A percentile compares a stretch with the other conserved stretches of the same genome.
These are phyloP conservation scores for Lagopus muta DNA, from an alignment of 2,113 vertebrate species.

Conservation along the genomic window DNA sequence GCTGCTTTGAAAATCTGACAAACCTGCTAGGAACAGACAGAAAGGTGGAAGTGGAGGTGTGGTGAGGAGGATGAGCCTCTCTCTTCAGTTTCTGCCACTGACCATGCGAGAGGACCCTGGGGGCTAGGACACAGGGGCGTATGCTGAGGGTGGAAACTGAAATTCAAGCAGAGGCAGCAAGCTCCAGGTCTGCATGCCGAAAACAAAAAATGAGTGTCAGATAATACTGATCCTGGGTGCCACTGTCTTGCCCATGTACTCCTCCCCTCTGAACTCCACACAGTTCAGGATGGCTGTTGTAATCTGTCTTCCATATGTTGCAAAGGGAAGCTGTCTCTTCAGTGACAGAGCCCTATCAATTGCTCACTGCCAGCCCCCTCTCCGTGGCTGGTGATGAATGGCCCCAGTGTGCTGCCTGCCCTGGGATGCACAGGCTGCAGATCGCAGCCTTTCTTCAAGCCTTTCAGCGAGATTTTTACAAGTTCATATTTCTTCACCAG, in stretches of 20 bases:
- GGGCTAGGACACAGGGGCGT: background rate
- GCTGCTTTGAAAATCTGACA: background rate
- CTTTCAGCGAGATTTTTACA: conserved; percentile 72
- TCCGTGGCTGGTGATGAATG: conserved; percentile 52
- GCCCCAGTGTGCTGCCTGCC: conserved; percentile 59
- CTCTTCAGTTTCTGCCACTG: background rate
- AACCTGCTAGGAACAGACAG: background rate
- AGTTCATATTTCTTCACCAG: conserved; percentile 69
- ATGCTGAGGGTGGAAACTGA: background rate
- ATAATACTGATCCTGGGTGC: background rate
- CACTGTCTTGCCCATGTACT: background rate
- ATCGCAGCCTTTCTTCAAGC: conserved; percentile 56
- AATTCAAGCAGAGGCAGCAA: background rate
- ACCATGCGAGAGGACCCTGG: background rate
- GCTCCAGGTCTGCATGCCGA: background rate
- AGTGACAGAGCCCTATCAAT: conserved; percentile 51
- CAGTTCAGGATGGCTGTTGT: background rate
- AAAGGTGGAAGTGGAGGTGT: background rate
- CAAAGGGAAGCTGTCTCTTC: conserved; percentile 59
- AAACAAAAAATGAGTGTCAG: conserved; percentile 25
- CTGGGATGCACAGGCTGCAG: conserved; percentile 24
- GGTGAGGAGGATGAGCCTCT: background rate
- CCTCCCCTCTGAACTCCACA: conserved; percentile 23
- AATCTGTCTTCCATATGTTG: conserved; percentile 72
- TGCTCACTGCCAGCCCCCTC: conserved; percentile 50